Conservation (phyloP, 2,797 vertebrate species). For the Valencia hispanica region DNA sequence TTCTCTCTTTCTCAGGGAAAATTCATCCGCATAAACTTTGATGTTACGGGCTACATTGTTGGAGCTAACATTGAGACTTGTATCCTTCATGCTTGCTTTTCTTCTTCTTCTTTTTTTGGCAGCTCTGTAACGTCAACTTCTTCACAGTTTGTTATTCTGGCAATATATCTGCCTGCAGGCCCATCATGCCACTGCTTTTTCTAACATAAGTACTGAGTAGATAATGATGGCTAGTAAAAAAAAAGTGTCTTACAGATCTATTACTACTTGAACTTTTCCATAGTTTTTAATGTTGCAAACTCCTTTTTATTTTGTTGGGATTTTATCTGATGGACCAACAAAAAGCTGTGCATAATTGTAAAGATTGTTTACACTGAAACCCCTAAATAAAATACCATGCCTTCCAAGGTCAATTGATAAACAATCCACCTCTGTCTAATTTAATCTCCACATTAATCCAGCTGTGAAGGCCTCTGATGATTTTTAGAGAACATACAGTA, state of each 20-base stretch:
- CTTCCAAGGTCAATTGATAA: too few relatives aligned
- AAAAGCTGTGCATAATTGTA: not conserved
- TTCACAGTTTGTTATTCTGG: not conserved
- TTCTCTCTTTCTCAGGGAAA: constrained; percentile 85
- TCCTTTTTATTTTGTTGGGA: not conserved
- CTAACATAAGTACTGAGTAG: not conserved
- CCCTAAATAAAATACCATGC: too few relatives aligned
- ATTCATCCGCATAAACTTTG: constrained; percentile 99
- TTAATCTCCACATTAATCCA: too few relatives aligned
- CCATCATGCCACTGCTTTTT: too few relatives aligned
- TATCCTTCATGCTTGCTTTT: constrained; percentile 83
- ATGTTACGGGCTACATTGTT: constrained; percentile 96
- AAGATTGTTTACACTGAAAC: too few relatives aligned
- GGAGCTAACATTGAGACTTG: constrained; percentile 98
- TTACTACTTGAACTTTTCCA: not conserved
- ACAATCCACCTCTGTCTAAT: not conserved
- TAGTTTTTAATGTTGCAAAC: not conserved
- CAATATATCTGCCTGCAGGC: not conserved
- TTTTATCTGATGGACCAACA: not conserved
- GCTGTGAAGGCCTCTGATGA: not conserved
- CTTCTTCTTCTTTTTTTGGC: not conserved
- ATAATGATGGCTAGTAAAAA: not conserved
- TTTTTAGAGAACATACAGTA: not conserved
- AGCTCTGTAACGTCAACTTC: not conserved
- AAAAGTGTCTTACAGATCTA: not conserved